Conservation (phyloP, 2,888 invertebrate species). For the Epirrhoe alternata region DNA sequence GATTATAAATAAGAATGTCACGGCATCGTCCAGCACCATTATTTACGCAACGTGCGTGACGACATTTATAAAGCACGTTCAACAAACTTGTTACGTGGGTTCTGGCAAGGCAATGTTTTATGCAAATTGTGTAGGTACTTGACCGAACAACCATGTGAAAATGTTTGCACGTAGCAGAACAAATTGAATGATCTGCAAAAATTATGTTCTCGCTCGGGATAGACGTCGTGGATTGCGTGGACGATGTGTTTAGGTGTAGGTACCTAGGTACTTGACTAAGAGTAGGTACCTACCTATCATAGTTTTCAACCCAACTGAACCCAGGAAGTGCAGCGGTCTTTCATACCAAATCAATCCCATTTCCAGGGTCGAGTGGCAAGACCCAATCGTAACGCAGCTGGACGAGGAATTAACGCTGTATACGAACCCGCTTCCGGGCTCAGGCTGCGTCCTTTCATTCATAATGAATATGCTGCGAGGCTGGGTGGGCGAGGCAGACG, state of each 20-base stretch:
- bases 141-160: not conserved
- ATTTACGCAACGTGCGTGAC: slow-evolving; percentile 4
- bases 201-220: no score
- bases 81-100: not conserved
- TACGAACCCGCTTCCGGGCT: slow-evolving; percentile 93
- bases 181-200: not conserved
- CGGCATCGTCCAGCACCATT: not conserved
- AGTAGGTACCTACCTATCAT: no score
- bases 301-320: no score
- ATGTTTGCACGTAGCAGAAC: not conserved
- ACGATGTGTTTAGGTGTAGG: no score
- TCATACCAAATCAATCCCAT: no score
- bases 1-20: no score
- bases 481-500: slow-evolving; percentile 76
- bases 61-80: not conserved
- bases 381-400: slow-evolving; percentile 85
- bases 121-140: not conserved
- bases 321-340: no score
- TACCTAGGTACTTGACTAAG: no score
- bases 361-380: slow-evolving; percentile 87
- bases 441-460: slow-evolving; percentile 92
- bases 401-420: slow-evolving; percentile 88
- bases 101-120: not conserved
- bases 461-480: slow-evolving; percentile 91
- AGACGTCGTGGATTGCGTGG: no score